These are phyloP conservation scores for Gallinago paraguaiae DNA, from an alignment of 2,113 vertebrate genomes.

Conservation along the genomic window DNA sequence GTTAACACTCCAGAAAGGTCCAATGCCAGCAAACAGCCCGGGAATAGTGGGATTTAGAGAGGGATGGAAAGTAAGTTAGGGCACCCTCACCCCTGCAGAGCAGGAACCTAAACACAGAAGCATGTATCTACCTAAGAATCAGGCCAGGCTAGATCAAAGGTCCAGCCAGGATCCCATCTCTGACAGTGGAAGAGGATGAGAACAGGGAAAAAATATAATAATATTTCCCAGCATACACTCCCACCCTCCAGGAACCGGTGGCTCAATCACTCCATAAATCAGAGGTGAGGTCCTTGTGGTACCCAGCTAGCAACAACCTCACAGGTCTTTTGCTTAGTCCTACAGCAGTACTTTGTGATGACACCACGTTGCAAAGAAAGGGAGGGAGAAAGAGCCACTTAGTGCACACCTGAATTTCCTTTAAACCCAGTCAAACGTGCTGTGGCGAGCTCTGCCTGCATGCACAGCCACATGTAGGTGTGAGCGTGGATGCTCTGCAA, in stretches of 20 bases:
- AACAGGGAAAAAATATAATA: not conserved
- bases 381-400: not conserved
- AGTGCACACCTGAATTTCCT: not conserved
- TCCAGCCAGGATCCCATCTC: not conserved
- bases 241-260: not conserved
- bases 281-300: not conserved
- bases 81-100: not conserved
- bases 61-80: not conserved
- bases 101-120: not conserved
- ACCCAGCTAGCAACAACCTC: not conserved
- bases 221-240: not conserved
- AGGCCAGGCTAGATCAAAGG: not conserved
- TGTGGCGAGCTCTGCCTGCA: not conserved
- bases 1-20: not conserved
- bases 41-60: not conserved
- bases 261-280: not conserved
- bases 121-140: accelerated
- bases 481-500: not conserved
- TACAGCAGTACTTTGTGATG: not conserved
- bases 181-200: not conserved
- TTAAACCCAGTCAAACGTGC: not conserved
- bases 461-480: not conserved
- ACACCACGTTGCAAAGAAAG: not conserved
- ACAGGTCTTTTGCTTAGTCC: not conserved
- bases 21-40: not conserved